Evolutionary conservation across 2,797 vertebrate genomes (phyloP).

Genomic region (Manis javanica): DNA sequence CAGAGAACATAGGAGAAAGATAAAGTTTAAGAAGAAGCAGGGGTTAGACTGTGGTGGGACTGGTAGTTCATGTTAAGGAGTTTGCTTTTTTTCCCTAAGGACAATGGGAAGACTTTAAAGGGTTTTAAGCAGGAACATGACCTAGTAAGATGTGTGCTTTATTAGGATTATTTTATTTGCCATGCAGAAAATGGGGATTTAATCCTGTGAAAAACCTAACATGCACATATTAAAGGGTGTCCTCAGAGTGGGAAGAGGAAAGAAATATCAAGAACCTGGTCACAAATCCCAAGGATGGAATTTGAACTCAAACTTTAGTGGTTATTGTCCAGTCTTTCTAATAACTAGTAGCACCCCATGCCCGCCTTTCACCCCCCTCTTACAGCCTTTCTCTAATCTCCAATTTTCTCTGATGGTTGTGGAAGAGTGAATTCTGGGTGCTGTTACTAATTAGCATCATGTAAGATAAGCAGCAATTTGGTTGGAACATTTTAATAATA

Average conservation of each 20-base stretch:
- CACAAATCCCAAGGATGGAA: conserved; percentile 28
- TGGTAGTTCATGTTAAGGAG: too few relatives aligned
- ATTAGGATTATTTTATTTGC: background rate
- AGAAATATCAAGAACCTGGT: background rate
- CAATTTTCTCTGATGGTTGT: conserved; percentile 72
- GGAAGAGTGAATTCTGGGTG: conserved; percentile 77
- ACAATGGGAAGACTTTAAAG: background rate
- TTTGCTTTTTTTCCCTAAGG: background rate
- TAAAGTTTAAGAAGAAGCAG: background rate
- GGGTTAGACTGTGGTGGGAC: too few relatives aligned
- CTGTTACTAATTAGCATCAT: conserved; percentile 82
- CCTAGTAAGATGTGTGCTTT: background rate
- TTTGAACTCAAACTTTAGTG: conserved; percentile 67
- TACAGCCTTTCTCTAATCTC: conserved; percentile 60
- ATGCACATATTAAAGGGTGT: background rate
- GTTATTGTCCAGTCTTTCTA: conserved; percentile 39
- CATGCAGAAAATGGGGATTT: background rate
- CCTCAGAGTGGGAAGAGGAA: background rate
- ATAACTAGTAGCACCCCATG: conserved; percentile 37
- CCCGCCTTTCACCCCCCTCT: background rate
- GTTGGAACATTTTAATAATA: conserved; percentile 85
- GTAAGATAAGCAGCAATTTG: conserved; percentile 84
- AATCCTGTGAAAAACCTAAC: background rate
- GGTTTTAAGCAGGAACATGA: background rate
- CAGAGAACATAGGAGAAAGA: background rate